Percentiles rank a stretch among this genome's conserved stretches.
These are phyloP conservation scores for Balearica regulorum DNA, from an alignment of 2,797 vertebrate species.

Conservation along the genomic window DNA sequence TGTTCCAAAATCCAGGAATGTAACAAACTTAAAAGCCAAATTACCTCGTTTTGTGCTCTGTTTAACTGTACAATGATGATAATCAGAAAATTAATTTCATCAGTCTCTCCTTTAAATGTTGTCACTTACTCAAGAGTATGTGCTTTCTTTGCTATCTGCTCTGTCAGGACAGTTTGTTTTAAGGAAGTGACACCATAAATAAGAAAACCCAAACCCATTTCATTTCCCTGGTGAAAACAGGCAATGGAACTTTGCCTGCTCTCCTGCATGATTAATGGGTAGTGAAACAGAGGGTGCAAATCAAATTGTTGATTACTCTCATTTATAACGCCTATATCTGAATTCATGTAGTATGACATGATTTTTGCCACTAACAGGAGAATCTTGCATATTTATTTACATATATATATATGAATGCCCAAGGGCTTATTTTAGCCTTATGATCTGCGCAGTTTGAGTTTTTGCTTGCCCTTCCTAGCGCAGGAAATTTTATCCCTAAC, in stretches of 20 bases:
- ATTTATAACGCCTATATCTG: background rate
- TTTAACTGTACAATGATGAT: background rate
- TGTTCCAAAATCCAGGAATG: background rate
- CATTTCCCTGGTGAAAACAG: background rate
- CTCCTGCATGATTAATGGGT: background rate
- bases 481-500: slow-evolving; percentile 42
- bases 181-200: background rate
- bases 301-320: background rate
- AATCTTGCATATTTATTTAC: background rate
- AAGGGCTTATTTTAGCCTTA: background rate
- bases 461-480: background rate
- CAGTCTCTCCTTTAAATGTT: background rate
- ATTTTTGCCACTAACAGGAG: background rate
- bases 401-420: background rate
- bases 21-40: background rate
- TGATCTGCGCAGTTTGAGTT: background rate
- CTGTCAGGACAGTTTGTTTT: background rate
- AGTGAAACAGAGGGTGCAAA: background rate
- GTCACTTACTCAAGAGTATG: background rate
- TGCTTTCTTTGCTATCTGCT: background rate
- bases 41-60: background rate
- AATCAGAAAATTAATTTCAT: background rate
- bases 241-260: background rate
- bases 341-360: background rate
- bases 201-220: background rate